These are phyloP conservation scores for Cyanistes caeruleus DNA, from an alignment of 2,113 vertebrate species.

Conservation along the genomic window DNA sequence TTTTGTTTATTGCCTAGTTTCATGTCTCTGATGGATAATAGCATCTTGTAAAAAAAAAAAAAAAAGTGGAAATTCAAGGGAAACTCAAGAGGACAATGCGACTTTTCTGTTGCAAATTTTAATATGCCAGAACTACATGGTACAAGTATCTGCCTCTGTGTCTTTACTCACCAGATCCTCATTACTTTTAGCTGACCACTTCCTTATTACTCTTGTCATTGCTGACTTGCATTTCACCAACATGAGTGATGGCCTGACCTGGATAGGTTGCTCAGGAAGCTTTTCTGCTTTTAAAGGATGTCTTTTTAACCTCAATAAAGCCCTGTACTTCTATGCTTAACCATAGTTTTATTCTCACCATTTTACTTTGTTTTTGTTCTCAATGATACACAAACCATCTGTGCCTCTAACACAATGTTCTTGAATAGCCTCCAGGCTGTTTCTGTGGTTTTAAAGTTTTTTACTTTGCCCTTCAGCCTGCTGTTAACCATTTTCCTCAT, in stretches of 20 bases:
- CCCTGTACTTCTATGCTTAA: slow-evolving; percentile 34
- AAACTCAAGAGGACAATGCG: neutral
- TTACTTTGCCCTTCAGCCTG: slow-evolving; percentile 72
- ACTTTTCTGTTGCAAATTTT: neutral
- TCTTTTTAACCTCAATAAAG: slow-evolving; percentile 26
- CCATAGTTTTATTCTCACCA: slow-evolving; percentile 57
- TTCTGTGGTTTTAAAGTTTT: slow-evolving; percentile 72
- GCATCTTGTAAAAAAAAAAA: neutral
- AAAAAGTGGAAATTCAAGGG: neutral
- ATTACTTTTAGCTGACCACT: neutral
- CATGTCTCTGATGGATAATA: neutral
- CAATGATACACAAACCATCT: slow-evolving; percentile 70
- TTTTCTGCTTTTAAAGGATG: slow-evolving; percentile 20
- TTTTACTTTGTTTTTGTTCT: slow-evolving; percentile 64
- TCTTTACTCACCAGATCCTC: neutral
- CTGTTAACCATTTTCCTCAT: slow-evolving; percentile 69
- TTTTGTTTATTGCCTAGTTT: neutral
- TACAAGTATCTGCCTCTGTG: neutral
- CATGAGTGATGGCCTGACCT: neutral
- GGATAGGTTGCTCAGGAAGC: neutral
- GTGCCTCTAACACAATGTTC: slow-evolving; percentile 73
- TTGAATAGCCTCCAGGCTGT: slow-evolving; percentile 73
- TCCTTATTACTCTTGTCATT: neutral
- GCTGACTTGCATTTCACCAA: neutral
- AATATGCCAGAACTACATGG: neutral